Conservation (phyloP, 2,888 invertebrate genomes). For the Conops quadrifasciatus region DNA sequence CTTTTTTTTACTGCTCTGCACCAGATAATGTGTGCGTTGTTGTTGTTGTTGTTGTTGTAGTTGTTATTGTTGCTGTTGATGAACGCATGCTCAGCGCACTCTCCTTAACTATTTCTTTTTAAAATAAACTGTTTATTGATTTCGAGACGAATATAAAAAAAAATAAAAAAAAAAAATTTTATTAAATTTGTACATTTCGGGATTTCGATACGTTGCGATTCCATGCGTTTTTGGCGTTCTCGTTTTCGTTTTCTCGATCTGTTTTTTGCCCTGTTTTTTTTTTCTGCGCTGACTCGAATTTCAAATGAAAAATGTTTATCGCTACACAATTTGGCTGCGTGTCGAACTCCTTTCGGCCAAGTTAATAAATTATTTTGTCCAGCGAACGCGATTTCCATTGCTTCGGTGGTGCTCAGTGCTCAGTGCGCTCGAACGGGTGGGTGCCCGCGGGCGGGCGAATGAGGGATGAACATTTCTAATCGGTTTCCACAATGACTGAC, state of each 20-base stretch:
- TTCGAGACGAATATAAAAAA: constrained; percentile 26
- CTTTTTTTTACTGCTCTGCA: neutral
- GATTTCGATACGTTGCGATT: constrained; percentile 6
- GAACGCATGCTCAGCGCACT: constrained; percentile 8
- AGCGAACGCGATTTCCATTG: neutral
- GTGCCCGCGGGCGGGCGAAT: neutral
- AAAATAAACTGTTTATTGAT: no score
- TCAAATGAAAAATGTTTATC: constrained; percentile 26
- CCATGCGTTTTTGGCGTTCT: neutral
- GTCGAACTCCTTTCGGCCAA: constrained; percentile 25
- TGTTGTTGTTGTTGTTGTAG: no score
- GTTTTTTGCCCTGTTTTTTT: neutral
- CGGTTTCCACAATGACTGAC: neutral
- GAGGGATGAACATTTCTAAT: neutral
- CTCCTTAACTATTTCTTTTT: no score
- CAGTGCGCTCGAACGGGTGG: no score
- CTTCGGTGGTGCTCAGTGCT: no score
- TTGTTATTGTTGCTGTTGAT: no score
- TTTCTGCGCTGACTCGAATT: neutral
- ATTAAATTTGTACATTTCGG: constrained; percentile 29
- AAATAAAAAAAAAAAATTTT: no score
- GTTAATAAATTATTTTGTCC: constrained; percentile 8
- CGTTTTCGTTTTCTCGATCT: neutral
- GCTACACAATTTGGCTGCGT: constrained; percentile 14
- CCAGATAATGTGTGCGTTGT: constrained; percentile 2